These are phyloP conservation scores for Falco novaeseelandiae DNA, from an alignment of 2,797 vertebrate species.

Conservation along the genomic window DNA sequence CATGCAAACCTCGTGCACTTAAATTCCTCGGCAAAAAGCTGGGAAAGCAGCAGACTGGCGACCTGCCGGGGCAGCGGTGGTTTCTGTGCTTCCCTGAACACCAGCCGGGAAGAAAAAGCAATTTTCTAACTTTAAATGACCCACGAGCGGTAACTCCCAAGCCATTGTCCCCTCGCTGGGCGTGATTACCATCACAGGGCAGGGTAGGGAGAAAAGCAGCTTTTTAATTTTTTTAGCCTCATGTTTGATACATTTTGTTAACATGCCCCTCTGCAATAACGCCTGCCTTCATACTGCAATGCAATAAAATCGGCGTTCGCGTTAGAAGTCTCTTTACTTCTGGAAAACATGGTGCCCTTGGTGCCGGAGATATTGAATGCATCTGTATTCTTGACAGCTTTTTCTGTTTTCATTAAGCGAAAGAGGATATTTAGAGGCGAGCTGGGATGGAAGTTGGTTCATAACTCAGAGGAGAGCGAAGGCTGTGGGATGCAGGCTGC, in stretches of 20 bases:
- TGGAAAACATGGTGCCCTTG: not conserved
- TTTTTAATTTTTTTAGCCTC: not conserved
- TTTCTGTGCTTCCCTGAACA: rapidly evolving
- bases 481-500: not conserved
- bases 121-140: not conserved
- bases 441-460: not conserved
- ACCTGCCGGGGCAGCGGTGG: not conserved
- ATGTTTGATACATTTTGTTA: not conserved
- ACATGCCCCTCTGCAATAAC: not conserved
- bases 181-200: not conserved
- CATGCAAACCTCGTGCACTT: rapidly evolving
- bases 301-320: not conserved
- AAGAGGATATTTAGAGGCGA: not conserved
- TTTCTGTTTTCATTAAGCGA: not conserved
- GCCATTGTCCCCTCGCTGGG: not conserved
- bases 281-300: not conserved
- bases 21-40: not conserved
- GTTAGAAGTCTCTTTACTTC: not conserved
- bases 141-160: not conserved
- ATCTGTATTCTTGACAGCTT: conserved; percentile 56
- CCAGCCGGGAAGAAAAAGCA: not conserved
- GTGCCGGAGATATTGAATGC: conserved; percentile 23
- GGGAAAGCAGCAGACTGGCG: not conserved
- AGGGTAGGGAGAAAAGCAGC: not conserved
- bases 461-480: not conserved